A percentile compares a stretch with the other conserved stretches of the same genome.
phyloP scores from a whole-genome alignment of 2,888 invertebrate species.

The Sarcophaga rosellei region DNA sequence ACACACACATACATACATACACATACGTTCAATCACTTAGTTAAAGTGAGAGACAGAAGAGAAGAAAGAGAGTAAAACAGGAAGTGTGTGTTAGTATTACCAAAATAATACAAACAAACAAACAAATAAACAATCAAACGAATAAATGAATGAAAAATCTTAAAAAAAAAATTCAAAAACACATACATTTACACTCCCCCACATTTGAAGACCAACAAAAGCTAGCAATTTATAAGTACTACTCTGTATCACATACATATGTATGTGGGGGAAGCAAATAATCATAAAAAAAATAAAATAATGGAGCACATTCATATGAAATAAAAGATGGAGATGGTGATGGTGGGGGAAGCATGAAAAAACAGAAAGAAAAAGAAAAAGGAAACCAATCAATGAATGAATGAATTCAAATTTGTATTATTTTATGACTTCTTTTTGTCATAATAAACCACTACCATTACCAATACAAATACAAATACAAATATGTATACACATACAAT shows the following conservation, averaged over 20 bases:
- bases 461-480: background rate
- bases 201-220: background rate
- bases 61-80: too few species aligned
- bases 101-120: background rate
- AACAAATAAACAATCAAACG: background rate
- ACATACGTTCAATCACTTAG: too few species aligned
- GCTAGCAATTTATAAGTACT: background rate
- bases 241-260: background rate
- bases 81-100: background rate
- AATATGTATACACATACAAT: background rate
- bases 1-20: background rate
- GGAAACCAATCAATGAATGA: conserved; percentile 35
- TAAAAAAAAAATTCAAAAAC: background rate
- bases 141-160: background rate
- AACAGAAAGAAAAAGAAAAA: background rate
- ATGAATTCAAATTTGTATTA: conserved; percentile 59
- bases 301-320: conserved; percentile 3
- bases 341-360: background rate
- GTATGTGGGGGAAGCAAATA: background rate
- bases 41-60: too few species aligned
- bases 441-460: conserved; percentile 12
- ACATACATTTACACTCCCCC: background rate
- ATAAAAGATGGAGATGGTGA: background rate
- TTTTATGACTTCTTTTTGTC: conserved; percentile 54
- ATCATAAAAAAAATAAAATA: conserved; percentile 26